Base-by-base conservation (phyloP, 2,113 vertebrate genomes). In the Serilophus lunatus region DNA sequence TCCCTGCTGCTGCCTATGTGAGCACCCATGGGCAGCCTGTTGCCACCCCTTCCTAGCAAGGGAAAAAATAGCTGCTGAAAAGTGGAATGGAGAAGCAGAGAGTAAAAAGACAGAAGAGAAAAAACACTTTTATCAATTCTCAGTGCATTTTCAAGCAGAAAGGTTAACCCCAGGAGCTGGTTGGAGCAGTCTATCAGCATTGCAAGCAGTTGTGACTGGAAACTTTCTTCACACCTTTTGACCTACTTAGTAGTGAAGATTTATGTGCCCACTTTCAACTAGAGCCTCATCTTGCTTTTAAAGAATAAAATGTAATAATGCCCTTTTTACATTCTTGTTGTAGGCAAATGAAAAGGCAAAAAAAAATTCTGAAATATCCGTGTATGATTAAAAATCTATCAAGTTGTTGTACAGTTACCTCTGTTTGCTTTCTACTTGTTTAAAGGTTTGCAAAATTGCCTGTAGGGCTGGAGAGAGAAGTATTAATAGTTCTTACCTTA, bases 231-330 rank as follows among this genome's bases (percentile, higher is more conserved):
- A 68, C 28, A 82, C 82, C 63, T 84, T 95, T 66, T 96, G 88
- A 97, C 89, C 79, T 96, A 93, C 65, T 97, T 97, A 92, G 63
- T 59, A 83, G 51, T 78, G 60, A 95, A 97, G 84, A 97, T 94
- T 96, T 96, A 78, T 97, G 76, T 94, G 81, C 65, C 80, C 81
- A 74, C 95, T 91, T 91, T 57, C 57, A 91, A 44, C 82, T 81
- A 95, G 70, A 86, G 71, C 97, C 93, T 92, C 77, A 80, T 94
- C 71, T 88, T 92, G 49, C 75, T 97, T 94, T 95, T 94, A 93
- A 86, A 80, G 65, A 97, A 91, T 93, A 68, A 94, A 95, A 88
- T 63, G 31, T 72, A 75, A 90, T 79, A 96, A 96, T 91, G 74
- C 54, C 16, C 68, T 54, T 82, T 70, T 65, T 95, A 50, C 63